Conservation (phyloP, 2,888 invertebrate genomes). For the Smittia aterrima region DNA sequence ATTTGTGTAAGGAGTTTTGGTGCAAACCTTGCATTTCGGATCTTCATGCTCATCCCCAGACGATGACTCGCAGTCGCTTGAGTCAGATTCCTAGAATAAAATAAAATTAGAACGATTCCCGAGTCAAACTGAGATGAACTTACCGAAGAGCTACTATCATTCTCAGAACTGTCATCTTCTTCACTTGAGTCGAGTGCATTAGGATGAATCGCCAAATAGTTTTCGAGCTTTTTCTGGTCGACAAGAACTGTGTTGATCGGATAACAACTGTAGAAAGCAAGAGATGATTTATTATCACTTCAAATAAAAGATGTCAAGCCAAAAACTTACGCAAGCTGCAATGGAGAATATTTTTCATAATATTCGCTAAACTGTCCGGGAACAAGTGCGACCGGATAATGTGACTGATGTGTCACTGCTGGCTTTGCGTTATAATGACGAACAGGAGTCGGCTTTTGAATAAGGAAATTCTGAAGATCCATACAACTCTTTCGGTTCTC, state of each 20-base stretch:
- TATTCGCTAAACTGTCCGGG: constrained; percentile 95
- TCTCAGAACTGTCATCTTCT: constrained; percentile 51
- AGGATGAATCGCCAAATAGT: constrained; percentile 44
- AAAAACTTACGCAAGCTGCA: constrained; percentile 67
- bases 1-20: constrained; percentile 60
- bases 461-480: constrained; percentile 87
- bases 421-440: constrained; percentile 48
- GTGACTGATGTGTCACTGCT: constrained; percentile 54
- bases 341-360: constrained; percentile 74
- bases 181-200: constrained; percentile 47
- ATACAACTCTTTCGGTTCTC: constrained; percentile 79
- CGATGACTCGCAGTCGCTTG: constrained; percentile 40
- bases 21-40: constrained; percentile 61
- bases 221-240: constrained; percentile 44
- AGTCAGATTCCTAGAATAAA: constrained; percentile 44
- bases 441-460: constrained; percentile 70
- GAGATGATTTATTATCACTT: constrained; percentile 37
- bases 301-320: too few relatives aligned
- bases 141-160: constrained; percentile 44
- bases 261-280: constrained; percentile 64
- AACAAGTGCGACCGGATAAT: constrained; percentile 90
- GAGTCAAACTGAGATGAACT: too few relatives aligned
- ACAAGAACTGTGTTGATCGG: constrained; percentile 86
- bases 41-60: constrained; percentile 48
- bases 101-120: neutral